Evolutionary conservation across 2,113 vertebrate genomes (phyloP), one percentile per base, ranked within the genome.

Genomic region (Gila orcuttii): DNA sequence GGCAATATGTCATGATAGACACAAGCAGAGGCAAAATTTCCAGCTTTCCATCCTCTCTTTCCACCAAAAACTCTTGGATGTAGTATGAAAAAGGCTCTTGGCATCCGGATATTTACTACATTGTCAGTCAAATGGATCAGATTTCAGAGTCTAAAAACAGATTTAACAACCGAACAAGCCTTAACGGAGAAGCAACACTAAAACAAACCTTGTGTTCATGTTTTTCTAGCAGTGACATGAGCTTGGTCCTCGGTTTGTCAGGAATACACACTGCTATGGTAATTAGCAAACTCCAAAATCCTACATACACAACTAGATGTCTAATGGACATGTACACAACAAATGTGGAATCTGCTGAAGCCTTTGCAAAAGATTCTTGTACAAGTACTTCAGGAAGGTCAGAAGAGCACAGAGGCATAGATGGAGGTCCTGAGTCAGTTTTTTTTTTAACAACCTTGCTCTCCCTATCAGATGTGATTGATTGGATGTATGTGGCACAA

Each of bases 401-500:
- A 83, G 47, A 28, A 69, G 45, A 62, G 57, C 57, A 84, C 11
- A 82, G 47, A 19, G 33, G 45, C 13, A 81, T 33, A n/a, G 42
- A 31, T 69, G 9, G 57, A 66, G 23, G 28, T 84, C 59, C 57
- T 83, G 84, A 79, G 84, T 55, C 64, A 57, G 84, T 47, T 64
- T 73, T 47, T 64, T 73, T 47, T 79, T 31, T 33, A 36, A 62
- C 42, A 64, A 33, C 42, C 45, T 47, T 83, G 39, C 81, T 59
- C 60, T 82, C 50, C 28, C 81, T 73, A 73, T 73, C 81, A 64
- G 74, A 21, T 83, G 69, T 66, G 71, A 52, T 60, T 81, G 79
- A 74, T 73, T 82, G 85, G 45, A 47, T 79, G n/a, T 19, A 19
- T 84, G 50, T 31, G 50, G 42, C 79, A 82, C 62, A 82, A 82